A percentile compares a stretch with the other conserved stretches of the same genome.
These are phyloP conservation scores for Tenthredo livida DNA, from an alignment of 2,888 invertebrate genomes.

Conservation along the genomic window DNA sequence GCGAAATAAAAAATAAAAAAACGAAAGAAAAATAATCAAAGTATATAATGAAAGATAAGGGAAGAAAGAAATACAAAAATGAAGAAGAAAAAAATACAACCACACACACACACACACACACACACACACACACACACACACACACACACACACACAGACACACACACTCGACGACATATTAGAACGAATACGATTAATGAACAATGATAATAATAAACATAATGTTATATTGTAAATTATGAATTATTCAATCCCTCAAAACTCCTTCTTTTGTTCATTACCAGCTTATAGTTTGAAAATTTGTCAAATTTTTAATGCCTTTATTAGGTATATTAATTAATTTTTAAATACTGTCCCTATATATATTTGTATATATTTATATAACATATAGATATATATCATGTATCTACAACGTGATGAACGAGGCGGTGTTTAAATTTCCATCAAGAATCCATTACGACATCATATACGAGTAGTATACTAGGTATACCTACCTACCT, in stretches of 20 bases:
- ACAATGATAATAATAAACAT: conserved; percentile 71
- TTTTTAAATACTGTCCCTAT: conserved; percentile 20
- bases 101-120: too few species aligned
- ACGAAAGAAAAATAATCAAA: background rate
- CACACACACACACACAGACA: conserved; percentile 18
- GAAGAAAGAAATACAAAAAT: conserved; percentile 58
- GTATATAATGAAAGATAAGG: background rate
- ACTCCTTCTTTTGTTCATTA: background rate
- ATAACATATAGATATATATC: too few species aligned
- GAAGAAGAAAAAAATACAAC: conserved; percentile 57
- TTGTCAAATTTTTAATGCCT: background rate
- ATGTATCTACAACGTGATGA: background rate
- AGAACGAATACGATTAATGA: conserved; percentile 70
- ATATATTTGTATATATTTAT: too few species aligned
- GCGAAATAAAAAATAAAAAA: background rate
- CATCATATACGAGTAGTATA: background rate
- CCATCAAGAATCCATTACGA: conserved; percentile 50
- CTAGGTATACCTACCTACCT: background rate
- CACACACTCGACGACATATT: conserved; percentile 29
- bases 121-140: conserved; percentile 41
- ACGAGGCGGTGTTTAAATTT: conserved; percentile 28
- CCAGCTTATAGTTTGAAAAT: background rate
- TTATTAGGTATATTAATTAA: background rate
- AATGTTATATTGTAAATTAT: conserved; percentile 74
- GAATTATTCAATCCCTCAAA: background rate